Percentiles rank a stretch among this genome's conserved stretches.
These are phyloP conservation scores for Carposina sasakii DNA, from an alignment of 1,140 invertebrate species.

Conservation along the genomic window DNA sequence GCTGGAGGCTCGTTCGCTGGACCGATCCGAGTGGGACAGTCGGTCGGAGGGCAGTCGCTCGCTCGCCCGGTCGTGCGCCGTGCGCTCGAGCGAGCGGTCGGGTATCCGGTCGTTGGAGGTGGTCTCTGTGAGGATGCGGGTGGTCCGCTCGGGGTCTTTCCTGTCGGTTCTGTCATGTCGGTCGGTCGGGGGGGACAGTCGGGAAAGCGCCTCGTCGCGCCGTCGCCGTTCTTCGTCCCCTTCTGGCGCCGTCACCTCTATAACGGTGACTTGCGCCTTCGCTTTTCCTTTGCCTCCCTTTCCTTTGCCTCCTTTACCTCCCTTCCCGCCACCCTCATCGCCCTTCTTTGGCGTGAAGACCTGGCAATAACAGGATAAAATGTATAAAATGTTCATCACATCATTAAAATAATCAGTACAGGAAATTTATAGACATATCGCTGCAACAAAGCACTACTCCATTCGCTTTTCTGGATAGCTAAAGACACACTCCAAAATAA, in stretches of 20 bases:
- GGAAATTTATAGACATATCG: too few species aligned
- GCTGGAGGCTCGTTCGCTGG: constrained; percentile 19
- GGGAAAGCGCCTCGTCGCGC: constrained; percentile 52
- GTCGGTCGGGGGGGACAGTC: constrained; percentile 44
- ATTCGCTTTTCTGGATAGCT: too few species aligned
- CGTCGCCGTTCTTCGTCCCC: constrained; percentile 31
- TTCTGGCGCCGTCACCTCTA: constrained; percentile 50
- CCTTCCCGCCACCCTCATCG: constrained; percentile 75
- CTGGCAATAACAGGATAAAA: constrained; percentile 24
- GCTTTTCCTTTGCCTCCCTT: constrained; percentile 77
- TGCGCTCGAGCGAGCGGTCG: neutral
- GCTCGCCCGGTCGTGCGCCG: neutral
- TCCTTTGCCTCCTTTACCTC: constrained; percentile 76
- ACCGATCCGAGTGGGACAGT: constrained; percentile 17
- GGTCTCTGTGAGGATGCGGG: constrained; percentile 26
- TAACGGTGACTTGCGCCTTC: constrained; percentile 75
- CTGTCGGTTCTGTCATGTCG: neutral
- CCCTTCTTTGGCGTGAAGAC: constrained; percentile 68
- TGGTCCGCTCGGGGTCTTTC: constrained; percentile 12
- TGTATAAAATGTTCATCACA: neutral
- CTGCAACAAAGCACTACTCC: too few species aligned
- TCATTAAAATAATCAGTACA: too few species aligned
- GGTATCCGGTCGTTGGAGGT: constrained; percentile 44
- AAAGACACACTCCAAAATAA: too few species aligned
- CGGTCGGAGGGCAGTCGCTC: neutral